Base-by-base conservation (phyloP, 1,140 invertebrate species). In the Procambarus virginalis region DNA sequence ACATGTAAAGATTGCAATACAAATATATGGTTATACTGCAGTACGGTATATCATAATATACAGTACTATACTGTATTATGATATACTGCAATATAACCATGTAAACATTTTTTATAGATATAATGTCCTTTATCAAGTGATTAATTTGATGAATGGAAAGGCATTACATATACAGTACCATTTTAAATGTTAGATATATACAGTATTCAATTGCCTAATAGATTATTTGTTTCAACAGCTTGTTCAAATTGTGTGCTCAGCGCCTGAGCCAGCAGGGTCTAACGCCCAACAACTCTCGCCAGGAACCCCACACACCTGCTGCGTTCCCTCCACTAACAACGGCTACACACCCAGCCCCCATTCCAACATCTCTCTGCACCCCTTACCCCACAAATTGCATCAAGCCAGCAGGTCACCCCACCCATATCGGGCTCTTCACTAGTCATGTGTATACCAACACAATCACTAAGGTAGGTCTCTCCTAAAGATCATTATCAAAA, bases 251-350 rank as follows among this genome's bases (percentile, higher is more conserved):
- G 91, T 92, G 82, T n/a, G 86, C 89, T 6, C 91, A 92, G 76
- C 85, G 91, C 68, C 80, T 91, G 20, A 90, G 86, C 78, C 89
- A 90, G 55, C 85, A 90, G 55, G 89, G 85, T 9, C 78, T 92
- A 9, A 92, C 91, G 3, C 95, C 96, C 55, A 96, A 95, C 81
- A 95, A 95, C 93, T 96, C 95, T n/a, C 94, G 97, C 96, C 97
- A 51, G 96, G 96, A n/a, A 97, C 96, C 48, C 96, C 96, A 94
- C 93, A 91, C 93, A 93, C 91, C 93, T 89, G 93, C 93, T 92
- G 92, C 94, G 92, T 92, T 93, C 93, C 92, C 91, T 93, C 92
- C 91, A 93, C 93, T 92, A 94, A 94, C 92, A 95, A 95, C 93
- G 94, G 94, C 76, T 95, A 94, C 92, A 93, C 94, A n/a, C 83